Evolutionary conservation across 2,113 vertebrate species (phyloP).

Genomic region (Brachyhypopomus occidentalis): DNA sequence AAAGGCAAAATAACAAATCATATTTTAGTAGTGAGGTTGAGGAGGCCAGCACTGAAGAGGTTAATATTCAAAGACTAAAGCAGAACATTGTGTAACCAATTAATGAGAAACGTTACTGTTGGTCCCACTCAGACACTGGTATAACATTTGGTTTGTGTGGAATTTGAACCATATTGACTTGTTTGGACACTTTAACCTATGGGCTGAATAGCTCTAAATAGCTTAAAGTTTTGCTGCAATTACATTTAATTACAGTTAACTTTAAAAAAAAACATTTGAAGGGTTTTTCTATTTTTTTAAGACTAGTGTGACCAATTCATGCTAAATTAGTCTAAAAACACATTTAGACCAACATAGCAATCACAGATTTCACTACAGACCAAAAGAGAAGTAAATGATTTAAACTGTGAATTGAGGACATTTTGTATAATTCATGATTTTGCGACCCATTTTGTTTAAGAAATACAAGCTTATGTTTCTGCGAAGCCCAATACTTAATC

Average conservation of each 20-base stretch:
- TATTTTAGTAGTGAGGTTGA: background rate
- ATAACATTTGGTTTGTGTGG: conserved; percentile 12
- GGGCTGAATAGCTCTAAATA: background rate
- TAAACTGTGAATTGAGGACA: too few species aligned
- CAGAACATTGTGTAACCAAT: background rate
- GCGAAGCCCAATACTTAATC: background rate
- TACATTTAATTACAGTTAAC: background rate
- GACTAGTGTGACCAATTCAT: too few species aligned
- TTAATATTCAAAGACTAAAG: conserved; percentile 30
- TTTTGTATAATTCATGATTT: too few species aligned
- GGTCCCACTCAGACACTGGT: background rate
- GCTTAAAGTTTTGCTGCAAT: background rate
- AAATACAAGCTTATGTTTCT: background rate
- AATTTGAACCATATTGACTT: conserved; percentile 39
- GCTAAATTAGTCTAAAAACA: too few species aligned
- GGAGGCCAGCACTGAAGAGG: conserved; percentile 5
- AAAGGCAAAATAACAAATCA: background rate
- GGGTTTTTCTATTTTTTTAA: too few species aligned
- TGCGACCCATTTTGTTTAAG: background rate
- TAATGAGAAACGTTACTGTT: background rate
- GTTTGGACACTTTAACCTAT: conserved; percentile 11
- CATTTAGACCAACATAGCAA: too few species aligned
- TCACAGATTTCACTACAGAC: too few species aligned
- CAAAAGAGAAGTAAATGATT: too few species aligned
- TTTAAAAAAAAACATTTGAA: background rate